Percentiles rank a stretch among this genome's conserved stretches.
phyloP scores from a whole-genome alignment of 2,113 vertebrate species.

The Hystrix brachyura region DNA sequence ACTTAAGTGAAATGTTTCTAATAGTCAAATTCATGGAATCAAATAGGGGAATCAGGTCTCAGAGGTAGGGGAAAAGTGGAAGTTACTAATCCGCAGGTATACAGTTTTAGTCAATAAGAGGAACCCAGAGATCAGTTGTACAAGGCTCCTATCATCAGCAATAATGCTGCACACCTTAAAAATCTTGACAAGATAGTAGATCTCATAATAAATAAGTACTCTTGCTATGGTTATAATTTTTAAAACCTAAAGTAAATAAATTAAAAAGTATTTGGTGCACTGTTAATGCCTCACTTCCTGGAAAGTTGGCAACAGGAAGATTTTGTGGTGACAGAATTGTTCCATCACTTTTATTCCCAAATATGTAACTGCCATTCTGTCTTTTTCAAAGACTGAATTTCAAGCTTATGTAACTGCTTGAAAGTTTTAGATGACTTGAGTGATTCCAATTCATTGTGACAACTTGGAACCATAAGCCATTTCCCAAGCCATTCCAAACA shows the following conservation, averaged over 20 bases:
- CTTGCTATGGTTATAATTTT: neutral
- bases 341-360: conserved; percentile 66
- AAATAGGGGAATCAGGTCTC: neutral
- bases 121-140: neutral
- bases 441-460: conserved; percentile 71
- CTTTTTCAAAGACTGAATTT: conserved; percentile 63
- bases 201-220: neutral
- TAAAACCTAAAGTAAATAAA: neutral
- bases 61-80: neutral
- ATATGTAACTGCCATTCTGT: conserved; percentile 45
- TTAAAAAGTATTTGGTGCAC: neutral
- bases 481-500: conserved; percentile 69
- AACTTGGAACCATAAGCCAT: conserved; percentile 68
- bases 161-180: neutral
- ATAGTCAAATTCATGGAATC: neutral
- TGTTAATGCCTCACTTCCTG: conserved; percentile 5
- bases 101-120: neutral
- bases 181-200: neutral
- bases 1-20: neutral
- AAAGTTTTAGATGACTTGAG: conserved; percentile 60
- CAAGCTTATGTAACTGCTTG: conserved; percentile 71
- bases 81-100: neutral
- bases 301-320: neutral
- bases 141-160: neutral
- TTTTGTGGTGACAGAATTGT: conserved; percentile 59